A percentile compares a stretch with the other conserved stretches of the same genome.
Conservation (phyloP, 2,113 vertebrate species). For the Colinus virginianus region DNA sequence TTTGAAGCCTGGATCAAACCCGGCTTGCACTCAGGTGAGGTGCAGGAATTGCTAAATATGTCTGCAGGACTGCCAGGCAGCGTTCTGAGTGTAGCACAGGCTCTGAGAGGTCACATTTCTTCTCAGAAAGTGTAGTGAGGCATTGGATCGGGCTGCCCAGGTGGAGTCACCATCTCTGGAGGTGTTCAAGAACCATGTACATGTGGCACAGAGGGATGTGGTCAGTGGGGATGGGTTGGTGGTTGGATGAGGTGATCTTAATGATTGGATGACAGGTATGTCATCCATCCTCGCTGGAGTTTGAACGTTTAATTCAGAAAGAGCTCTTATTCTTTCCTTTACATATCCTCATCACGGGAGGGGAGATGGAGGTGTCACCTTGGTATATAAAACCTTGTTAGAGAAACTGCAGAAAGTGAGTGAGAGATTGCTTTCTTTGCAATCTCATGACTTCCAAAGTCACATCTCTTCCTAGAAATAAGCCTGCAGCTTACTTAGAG, state of each 20-base stretch:
- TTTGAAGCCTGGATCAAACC: not conserved
- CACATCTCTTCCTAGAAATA: not conserved
- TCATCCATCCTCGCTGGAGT: not conserved
- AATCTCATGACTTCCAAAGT: not conserved
- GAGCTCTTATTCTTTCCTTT: not conserved
- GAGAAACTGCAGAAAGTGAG: not conserved
- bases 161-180: no score
- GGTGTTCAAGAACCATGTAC: no score
- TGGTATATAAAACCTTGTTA: not conserved
- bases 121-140: no score
- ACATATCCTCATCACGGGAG: not conserved
- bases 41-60: not conserved
- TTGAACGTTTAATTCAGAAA: not conserved
- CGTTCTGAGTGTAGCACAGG: not conserved
- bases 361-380: not conserved
- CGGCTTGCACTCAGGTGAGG: not conserved
- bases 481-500: not conserved
- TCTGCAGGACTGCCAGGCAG: not conserved
- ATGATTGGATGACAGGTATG: not conserved
- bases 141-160: no score
- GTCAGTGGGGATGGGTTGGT: no score
- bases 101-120: no score
- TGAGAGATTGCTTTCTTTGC: constrained; percentile 2
- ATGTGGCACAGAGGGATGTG: no score
- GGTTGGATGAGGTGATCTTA: no score